Percentiles rank a stretch among this genome's conserved stretches.
Evolutionary conservation across 2,888 invertebrate species (phyloP).

Genomic region (Drosophila melanosoma): DNA sequence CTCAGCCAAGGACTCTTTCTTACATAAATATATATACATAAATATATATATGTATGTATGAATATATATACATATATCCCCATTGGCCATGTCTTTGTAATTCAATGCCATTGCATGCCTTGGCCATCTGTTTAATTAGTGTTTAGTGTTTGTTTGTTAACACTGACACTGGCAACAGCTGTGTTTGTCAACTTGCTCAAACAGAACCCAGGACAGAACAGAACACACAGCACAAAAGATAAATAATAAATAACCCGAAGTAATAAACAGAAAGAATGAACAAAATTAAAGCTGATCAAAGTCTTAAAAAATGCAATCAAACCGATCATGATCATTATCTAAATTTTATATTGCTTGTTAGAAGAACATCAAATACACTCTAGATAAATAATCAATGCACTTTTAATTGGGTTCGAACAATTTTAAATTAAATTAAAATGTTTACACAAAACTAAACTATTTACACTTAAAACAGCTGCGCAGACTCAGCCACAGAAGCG

Average conservation of each 20-base stretch:
- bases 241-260: not conserved
- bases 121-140: conserved; percentile 58
- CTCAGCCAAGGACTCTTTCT: conserved; percentile 31
- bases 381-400: not conserved
- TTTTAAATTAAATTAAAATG: not conserved
- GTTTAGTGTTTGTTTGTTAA: conserved; percentile 17
- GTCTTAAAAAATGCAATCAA: not conserved
- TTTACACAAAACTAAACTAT: not conserved
- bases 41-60: not conserved
- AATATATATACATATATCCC: not conserved
- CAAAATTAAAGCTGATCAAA: not conserved
- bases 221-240: conserved; percentile 1
- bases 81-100: conserved; percentile 26
- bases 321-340: too few relatives aligned
- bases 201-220: conserved; percentile 5
- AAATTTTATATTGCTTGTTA: not conserved
- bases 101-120: conserved; percentile 45
- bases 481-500: not conserved
- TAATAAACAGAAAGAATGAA: too few relatives aligned
- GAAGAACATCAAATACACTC: not conserved
- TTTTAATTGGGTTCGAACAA: not conserved
- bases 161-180: conserved; percentile 56
- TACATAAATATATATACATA: not conserved
- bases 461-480: not conserved
- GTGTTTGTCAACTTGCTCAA: conserved; percentile 45